A percentile compares a stretch with the other conserved stretches of the same genome.
Evolutionary conservation across 2,797 vertebrate genomes (phyloP).

Genomic region (Myotis planiceps): DNA sequence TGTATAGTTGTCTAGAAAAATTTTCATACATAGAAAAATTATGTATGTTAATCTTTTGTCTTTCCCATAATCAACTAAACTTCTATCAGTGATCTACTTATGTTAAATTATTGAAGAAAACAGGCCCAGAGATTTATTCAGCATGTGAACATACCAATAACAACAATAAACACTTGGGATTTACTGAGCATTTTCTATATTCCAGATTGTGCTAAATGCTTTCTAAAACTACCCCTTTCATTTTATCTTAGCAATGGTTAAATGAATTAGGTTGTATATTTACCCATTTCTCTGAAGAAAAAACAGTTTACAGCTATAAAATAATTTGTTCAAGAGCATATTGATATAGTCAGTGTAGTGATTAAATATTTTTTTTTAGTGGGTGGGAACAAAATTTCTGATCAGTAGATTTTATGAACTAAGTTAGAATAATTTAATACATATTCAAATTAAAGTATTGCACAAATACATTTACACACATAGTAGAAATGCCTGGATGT

Average conservation of each 20-base stretch:
- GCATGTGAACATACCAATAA: background rate
- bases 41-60: background rate
- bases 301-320: background rate
- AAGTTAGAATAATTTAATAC: background rate
- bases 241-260: background rate
- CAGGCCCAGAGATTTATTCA: background rate
- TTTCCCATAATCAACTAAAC: background rate
- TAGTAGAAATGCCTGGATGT: background rate
- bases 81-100: background rate
- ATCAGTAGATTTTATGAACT: background rate
- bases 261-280: background rate
- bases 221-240: background rate
- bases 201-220: background rate
- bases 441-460: background rate
- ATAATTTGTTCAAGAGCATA: slow-evolving; percentile 1
- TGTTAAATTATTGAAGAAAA: background rate
- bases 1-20: background rate
- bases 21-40: background rate
- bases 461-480: background rate
- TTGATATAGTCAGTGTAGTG: background rate
- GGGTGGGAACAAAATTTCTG: background rate
- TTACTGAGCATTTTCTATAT: background rate
- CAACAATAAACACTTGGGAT: background rate
- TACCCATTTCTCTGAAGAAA: background rate
- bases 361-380: background rate